Evolutionary conservation across 2,888 invertebrate genomes (phyloP), one percentile per base, ranked within the genome.

Genomic region (Aphrophora alni): DNA sequence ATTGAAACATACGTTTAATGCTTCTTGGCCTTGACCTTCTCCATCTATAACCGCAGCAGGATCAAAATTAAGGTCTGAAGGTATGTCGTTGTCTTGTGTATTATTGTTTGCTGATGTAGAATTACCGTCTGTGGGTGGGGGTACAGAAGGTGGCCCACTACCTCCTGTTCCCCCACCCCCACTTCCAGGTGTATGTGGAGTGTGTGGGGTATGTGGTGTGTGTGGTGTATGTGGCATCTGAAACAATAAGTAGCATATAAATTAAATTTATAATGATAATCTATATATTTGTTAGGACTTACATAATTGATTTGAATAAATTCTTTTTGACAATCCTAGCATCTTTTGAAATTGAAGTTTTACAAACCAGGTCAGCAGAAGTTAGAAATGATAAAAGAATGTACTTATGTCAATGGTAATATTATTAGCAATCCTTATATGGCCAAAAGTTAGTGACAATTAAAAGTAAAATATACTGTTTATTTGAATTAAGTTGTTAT

Each of bases 11-110:
- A 97, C 97, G 91, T 97, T 97, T 86, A 98, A 92, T 84, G 94
- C 94, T 89, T 97, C 97, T 87, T 94, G 94, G 69, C 93, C 91
- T 83, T 95, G 94, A 85, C 95, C 96, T 89, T 97, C 97, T 80
- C 96, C 96, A 86, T 97, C 97, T 86, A 97, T 97, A 85, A 97
- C 96, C 84, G 96, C 95, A 84, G 97, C 95, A 59, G 97, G 97
- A 89, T 97, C 97, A 88, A 98, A 97, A 89, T 96, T 96, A 87
- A 97, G 92, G 89, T 97, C 97, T 78, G 95, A 95, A 83, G 95
- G 95, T 86, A 96, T 93, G 89, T 95, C 95, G 84, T 94, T 93
- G 85, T 87, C 83, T 87, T 88, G 81, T 86, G 87, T 83, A 87
- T 88, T 87, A 86, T 86, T 88, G 80, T 87, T 88, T 84, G 87